Percentiles rank a stretch among this genome's conserved stretches.
Conservation (phyloP, 2,888 invertebrate species). For the Camptogramma bilineatum region DNA sequence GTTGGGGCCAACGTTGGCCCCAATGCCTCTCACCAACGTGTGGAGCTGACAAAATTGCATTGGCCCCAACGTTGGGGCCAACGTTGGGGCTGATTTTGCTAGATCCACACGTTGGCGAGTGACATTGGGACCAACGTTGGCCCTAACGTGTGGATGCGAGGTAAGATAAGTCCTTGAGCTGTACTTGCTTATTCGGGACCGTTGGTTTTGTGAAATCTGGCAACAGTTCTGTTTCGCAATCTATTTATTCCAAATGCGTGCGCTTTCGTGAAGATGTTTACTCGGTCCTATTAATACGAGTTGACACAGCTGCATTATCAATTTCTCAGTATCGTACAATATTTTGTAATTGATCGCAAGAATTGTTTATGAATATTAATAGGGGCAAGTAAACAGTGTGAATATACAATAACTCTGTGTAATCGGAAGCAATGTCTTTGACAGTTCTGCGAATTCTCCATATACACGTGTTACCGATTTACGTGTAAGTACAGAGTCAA, state of each 20-base stretch:
- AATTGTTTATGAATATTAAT: conserved; percentile 32
- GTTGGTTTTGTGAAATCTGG: conserved; percentile 44
- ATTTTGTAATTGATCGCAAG: conserved; percentile 29
- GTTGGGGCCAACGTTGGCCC: too few species aligned
- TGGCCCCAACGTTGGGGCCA: too few species aligned
- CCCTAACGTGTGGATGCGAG: too few species aligned
- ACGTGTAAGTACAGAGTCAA: background rate
- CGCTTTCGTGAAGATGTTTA: conserved; percentile 39
- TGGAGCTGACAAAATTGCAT: too few species aligned
- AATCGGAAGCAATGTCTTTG: background rate
- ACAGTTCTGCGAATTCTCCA: conserved; percentile 1
- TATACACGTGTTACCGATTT: background rate
- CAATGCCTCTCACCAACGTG: too few species aligned
- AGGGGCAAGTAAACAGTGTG: conserved; percentile 21
- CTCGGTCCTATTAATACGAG: conserved; percentile 30
- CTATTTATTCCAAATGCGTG: conserved; percentile 37
- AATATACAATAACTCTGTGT: conserved; percentile 7
- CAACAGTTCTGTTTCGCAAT: conserved; percentile 31
- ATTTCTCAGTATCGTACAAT: conserved; percentile 32
- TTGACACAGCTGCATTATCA: conserved; percentile 35
- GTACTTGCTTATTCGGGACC: conserved; percentile 41
- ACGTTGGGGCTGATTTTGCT: too few species aligned
- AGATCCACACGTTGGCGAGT: too few species aligned
- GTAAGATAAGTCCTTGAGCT: conserved; percentile 37
- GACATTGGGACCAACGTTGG: too few species aligned